Conservation (phyloP, 2,797 vertebrate species). For the Hemibagrus guttatus region DNA sequence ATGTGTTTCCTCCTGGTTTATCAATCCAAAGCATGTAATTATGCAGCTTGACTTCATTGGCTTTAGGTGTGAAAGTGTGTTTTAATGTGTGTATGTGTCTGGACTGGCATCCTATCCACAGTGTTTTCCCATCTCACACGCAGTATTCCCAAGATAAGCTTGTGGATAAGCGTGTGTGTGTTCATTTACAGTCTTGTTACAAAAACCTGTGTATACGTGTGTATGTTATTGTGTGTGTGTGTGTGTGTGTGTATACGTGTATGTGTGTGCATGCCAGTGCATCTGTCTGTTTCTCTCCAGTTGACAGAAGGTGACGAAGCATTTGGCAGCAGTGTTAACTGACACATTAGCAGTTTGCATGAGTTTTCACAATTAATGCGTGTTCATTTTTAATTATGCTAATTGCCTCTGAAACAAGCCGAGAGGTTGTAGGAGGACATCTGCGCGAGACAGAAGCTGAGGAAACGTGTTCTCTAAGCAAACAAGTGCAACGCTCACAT, state of each 20-base stretch:
- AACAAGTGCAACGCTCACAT: slow-evolving; percentile 30
- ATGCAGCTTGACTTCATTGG: not conserved
- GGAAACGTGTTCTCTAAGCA: slow-evolving; percentile 38
- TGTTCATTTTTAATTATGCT: slow-evolving; percentile 99
- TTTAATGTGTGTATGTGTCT: not conserved
- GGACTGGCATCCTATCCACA: not conserved
- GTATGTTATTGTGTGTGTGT: not conserved
- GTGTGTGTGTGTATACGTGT: slow-evolving; percentile 17
- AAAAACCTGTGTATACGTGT: not conserved
- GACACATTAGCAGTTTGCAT: slow-evolving; percentile 97
- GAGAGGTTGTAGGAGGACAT: slow-evolving; percentile 88
- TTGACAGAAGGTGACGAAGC: slow-evolving; percentile 91
- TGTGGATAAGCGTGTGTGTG: no score
- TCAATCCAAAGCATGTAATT: not conserved
- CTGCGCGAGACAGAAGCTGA: slow-evolving; percentile 63
- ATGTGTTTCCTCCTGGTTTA: not conserved
- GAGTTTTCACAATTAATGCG: slow-evolving; percentile 96
- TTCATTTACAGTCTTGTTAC: not conserved
- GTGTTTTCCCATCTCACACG: no score
- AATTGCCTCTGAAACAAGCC: slow-evolving; percentile 90
- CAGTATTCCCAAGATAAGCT: not conserved
- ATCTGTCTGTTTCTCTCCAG: slow-evolving; percentile 45
- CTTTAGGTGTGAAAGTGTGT: not conserved
- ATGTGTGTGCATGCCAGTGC: slow-evolving; percentile 8
- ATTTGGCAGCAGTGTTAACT: slow-evolving; percentile 88